These are phyloP conservation scores for Crotalus horridus DNA, from an alignment of 2,113 vertebrate genomes.

Conservation along the genomic window DNA sequence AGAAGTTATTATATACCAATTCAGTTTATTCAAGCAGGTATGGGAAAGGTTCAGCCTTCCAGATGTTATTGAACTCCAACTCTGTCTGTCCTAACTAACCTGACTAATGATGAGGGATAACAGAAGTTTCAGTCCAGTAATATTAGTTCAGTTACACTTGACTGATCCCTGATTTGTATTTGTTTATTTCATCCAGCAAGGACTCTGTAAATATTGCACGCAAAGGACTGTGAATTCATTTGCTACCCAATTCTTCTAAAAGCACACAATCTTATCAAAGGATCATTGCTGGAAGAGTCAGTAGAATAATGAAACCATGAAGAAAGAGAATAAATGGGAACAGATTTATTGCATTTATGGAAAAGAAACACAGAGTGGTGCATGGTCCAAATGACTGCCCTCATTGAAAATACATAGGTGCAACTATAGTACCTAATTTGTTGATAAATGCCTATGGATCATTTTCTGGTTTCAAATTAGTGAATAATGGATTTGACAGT, in stretches of 20 bases:
- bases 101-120: neutral
- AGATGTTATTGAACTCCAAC: neutral
- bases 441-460: neutral
- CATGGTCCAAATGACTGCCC: neutral
- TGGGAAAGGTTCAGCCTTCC: neutral
- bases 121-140: neutral
- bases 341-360: neutral
- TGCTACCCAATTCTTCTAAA: neutral
- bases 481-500: neutral
- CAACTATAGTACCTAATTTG: neutral
- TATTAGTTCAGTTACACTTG: neutral
- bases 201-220: neutral
- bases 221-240: neutral
- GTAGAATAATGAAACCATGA: neutral
- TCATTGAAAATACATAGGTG: neutral
- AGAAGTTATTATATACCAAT: neutral
- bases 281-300: neutral
- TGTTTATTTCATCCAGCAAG: neutral
- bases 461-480: neutral
- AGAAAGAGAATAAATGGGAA: neutral
- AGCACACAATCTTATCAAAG: neutral
- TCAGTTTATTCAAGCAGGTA: neutral
- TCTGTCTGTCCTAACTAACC: neutral
- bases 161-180: neutral
- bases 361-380: neutral